A percentile compares a stretch with the other conserved stretches of the same genome.
Evolutionary conservation across 2,797 vertebrate genomes (phyloP).

Genomic region (Arnoldichthys spilopterus): DNA sequence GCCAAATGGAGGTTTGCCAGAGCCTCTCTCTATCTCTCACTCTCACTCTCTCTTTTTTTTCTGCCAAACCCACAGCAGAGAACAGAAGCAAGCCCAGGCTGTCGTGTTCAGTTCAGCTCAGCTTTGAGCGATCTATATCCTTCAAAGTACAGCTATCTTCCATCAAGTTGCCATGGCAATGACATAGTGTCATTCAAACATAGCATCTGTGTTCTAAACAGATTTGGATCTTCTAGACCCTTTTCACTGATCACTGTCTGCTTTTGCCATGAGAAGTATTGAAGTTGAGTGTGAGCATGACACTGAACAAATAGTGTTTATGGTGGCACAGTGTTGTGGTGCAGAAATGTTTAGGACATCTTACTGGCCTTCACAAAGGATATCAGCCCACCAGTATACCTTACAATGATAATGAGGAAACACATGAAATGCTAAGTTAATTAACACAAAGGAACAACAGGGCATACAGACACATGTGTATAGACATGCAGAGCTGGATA

Average conservation of each 20-base stretch:
- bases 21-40: neutral
- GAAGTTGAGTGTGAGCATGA: neutral
- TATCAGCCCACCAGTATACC: no score
- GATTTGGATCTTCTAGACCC: neutral
- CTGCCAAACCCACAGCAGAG: conserved; percentile 20
- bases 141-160: conserved; percentile 22
- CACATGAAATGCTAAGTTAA: no score
- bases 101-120: conserved; percentile 20
- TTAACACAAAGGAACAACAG: no score
- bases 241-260: neutral
- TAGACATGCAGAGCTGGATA: no score
- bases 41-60: conserved; percentile 8
- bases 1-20: conserved; percentile 54
- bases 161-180: conserved; percentile 56
- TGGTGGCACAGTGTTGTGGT: no score
- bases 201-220: conserved; percentile 21
- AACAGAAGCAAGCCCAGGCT: conserved; percentile 34
- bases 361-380: no score
- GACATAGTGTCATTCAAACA: conserved; percentile 34
- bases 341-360: no score
- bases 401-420: no score
- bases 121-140: conserved; percentile 40
- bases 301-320: no score
- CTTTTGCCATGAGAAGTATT: neutral
- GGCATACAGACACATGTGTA: no score